Evolutionary conservation across 2,888 invertebrate species (phyloP).

Genomic region (Patella pellucida): DNA sequence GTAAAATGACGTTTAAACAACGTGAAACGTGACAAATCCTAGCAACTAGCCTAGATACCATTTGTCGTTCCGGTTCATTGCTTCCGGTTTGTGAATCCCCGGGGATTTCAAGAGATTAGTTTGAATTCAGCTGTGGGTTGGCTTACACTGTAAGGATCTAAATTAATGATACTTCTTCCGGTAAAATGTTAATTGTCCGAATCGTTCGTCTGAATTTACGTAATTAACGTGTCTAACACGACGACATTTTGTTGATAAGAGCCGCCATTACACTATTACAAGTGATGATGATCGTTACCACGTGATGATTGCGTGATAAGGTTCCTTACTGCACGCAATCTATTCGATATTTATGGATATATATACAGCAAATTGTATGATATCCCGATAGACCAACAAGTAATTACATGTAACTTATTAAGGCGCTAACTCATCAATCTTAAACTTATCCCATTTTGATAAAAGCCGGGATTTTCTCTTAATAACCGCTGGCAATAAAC

Average conservation of each 20-base stretch:
- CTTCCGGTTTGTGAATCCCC: slow-evolving; percentile 11
- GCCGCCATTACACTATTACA: slow-evolving; percentile 1
- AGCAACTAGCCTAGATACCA: slow-evolving; percentile 1
- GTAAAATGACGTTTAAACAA: slow-evolving; percentile 12
- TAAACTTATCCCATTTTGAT: too few species aligned
- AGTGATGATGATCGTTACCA: not conserved
- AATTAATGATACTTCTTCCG: slow-evolving; percentile 5
- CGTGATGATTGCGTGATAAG: not conserved
- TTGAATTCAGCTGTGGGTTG: not conserved
- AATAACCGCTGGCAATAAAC: too few species aligned
- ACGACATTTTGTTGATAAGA: slow-evolving; percentile 11
- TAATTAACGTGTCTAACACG: slow-evolving; percentile 11
- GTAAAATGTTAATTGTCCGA: slow-evolving; percentile 7
- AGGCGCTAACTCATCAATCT: too few species aligned
- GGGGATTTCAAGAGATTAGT: not conserved
- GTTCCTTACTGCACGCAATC: slow-evolving; percentile 2
- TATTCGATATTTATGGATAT: not conserved
- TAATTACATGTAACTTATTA: too few species aligned
- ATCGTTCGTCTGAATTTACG: slow-evolving; percentile 8
- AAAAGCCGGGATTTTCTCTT: too few species aligned
- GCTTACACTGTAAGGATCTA: slow-evolving; percentile 5
- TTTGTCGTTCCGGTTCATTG: slow-evolving; percentile 12
- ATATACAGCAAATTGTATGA: too few species aligned
- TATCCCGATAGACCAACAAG: too few species aligned
- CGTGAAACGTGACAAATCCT: slow-evolving; percentile 9